Evolutionary conservation across 2,888 invertebrate species (phyloP).

Genomic region (Thera obeliscata): DNA sequence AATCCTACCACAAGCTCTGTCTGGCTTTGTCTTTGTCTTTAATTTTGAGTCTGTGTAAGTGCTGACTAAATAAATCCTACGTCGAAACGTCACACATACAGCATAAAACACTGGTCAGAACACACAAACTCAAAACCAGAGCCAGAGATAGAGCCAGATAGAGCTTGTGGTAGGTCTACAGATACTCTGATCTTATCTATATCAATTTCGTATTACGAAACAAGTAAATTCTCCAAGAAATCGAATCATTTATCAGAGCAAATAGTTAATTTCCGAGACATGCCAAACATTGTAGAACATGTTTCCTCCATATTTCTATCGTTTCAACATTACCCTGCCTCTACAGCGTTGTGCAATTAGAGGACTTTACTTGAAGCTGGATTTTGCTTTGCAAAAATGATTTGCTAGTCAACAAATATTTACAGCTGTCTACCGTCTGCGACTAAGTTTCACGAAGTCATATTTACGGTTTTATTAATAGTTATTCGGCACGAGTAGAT

Average conservation of each 20-base stretch:
- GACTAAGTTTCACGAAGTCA: no score
- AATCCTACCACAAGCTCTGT: no score
- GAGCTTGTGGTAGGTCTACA: no score
- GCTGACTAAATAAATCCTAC: no score
- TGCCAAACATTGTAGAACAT: slow-evolving; percentile 38
- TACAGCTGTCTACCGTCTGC: neutral
- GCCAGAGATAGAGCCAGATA: no score
- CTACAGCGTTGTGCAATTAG: slow-evolving; percentile 14
- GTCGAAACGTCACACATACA: no score
- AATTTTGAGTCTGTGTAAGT: no score
- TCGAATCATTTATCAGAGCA: slow-evolving; percentile 30
- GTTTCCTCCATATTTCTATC: slow-evolving; percentile 59
- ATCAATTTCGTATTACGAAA: slow-evolving; percentile 19
- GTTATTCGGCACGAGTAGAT: no score
- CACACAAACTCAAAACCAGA: no score
- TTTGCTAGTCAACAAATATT: slow-evolving; percentile 12
- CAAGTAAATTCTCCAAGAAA: slow-evolving; percentile 21
- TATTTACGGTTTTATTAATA: no score
- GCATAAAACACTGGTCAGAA: no score
- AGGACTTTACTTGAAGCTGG: slow-evolving; percentile 26
- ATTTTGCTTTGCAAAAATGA: slow-evolving; percentile 23
- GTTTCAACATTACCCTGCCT: slow-evolving; percentile 19
- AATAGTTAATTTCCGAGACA: slow-evolving; percentile 39
- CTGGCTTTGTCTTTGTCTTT: no score
- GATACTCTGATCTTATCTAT: slow-evolving; percentile 5